Percentiles rank a stretch among this genome's conserved stretches.
Evolutionary conservation across 1,140 invertebrate species (phyloP).

Genomic region (Trachelipus rathkii): DNA sequence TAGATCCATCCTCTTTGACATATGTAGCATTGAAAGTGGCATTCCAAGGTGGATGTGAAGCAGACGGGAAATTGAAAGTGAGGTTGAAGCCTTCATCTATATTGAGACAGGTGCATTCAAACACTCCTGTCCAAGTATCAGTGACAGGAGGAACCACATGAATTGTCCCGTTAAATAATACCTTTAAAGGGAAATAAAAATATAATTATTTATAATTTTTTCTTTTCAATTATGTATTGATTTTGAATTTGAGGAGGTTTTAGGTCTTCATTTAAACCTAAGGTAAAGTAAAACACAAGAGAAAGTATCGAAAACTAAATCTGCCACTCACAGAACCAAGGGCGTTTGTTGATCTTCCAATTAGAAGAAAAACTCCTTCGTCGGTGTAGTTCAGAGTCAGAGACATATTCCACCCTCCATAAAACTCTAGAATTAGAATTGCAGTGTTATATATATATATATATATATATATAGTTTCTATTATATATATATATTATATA

Average conservation of each 20-base stretch:
- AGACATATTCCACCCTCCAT: background rate
- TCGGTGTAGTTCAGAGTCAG: background rate
- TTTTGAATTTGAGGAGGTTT: background rate
- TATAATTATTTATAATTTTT: background rate
- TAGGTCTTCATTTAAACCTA: background rate
- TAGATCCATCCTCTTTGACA: background rate
- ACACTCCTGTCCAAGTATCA: conserved; percentile 9
- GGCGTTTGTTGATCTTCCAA: background rate
- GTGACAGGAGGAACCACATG: conserved; percentile 26
- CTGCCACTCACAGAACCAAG: background rate
- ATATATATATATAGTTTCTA: no score
- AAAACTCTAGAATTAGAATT: no score
- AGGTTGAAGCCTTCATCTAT: conserved; percentile 21
- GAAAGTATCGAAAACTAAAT: background rate
- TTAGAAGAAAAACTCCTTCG: background rate
- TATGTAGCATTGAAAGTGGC: background rate
- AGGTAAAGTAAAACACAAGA: background rate
- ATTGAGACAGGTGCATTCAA: conserved; percentile 16
- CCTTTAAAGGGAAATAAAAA: background rate
- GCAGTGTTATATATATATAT: no score
- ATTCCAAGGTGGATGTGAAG: conserved; percentile 23
- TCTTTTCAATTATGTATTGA: background rate
- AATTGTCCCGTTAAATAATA: background rate
- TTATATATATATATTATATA: no score
- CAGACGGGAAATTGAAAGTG: conserved; percentile 18